Evolutionary conservation across 2,888 invertebrate species (phyloP).

Genomic region (Tenthredo livida): DNA sequence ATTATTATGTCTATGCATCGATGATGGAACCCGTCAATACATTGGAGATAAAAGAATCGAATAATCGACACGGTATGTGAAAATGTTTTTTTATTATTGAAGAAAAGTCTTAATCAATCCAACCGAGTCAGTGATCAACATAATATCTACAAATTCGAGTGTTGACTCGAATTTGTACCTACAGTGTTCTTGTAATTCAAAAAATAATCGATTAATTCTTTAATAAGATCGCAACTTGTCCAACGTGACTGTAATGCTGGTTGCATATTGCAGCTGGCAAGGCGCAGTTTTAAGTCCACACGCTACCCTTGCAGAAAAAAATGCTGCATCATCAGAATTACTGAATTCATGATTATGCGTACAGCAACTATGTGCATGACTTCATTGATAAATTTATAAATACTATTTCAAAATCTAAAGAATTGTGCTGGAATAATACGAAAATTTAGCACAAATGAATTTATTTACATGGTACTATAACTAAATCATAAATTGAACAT

Average conservation of each 20-base stretch:
- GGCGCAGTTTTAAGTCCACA: not conserved
- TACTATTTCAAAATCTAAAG: not conserved
- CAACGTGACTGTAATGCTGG: not conserved
- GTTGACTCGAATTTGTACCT: too few relatives aligned
- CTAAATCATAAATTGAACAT: not conserved
- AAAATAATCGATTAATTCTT: not conserved
- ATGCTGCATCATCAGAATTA: not conserved
- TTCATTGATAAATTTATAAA: not conserved
- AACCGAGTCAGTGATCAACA: too few relatives aligned
- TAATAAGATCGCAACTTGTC: not conserved
- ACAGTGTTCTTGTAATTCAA: too few relatives aligned
- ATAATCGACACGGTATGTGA: not conserved
- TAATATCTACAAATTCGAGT: too few relatives aligned
- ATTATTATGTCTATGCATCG: not conserved
- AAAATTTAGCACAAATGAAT: not conserved
- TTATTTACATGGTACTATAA: too few relatives aligned
- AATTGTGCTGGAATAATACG: not conserved
- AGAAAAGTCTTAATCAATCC: not conserved
- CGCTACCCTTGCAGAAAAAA: constrained; percentile 10
- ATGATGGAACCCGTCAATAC: not conserved
- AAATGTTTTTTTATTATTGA: not conserved
- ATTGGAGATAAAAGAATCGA: not conserved
- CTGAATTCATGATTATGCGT: not conserved
- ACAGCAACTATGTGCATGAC: not conserved
- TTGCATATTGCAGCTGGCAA: not conserved